Percentiles rank a stretch among this genome's conserved stretches.
These are phyloP conservation scores for Malurus elegans DNA, from an alignment of 2,113 vertebrate genomes.

Conservation along the genomic window DNA sequence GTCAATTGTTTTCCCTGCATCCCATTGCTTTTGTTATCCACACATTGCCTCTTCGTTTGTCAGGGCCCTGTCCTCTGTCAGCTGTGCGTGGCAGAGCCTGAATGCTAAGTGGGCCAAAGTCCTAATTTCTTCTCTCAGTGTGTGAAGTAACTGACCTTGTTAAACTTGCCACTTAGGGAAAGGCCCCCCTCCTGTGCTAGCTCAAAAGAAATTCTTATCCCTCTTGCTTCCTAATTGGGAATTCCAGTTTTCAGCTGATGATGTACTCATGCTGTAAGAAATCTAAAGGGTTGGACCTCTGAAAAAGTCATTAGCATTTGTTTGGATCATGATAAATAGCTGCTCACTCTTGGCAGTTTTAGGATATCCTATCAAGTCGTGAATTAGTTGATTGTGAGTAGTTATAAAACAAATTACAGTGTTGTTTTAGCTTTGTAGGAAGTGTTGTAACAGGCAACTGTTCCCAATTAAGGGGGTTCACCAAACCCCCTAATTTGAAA, in stretches of 20 bases:
- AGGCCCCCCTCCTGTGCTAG: constrained; percentile 22
- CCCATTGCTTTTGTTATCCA: not conserved
- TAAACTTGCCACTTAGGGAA: constrained; percentile 17
- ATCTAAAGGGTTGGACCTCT: not conserved
- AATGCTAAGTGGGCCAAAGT: not conserved
- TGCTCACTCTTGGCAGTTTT: not conserved
- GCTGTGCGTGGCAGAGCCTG: not conserved
- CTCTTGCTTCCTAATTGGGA: constrained; percentile 16
- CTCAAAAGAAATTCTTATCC: constrained; percentile 32
- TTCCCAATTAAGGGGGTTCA: not conserved
- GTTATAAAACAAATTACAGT: not conserved
- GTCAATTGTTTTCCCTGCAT: constrained; percentile 22
- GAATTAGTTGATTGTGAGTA: not conserved
- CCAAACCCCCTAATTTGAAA: not conserved
- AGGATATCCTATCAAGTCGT: not conserved
- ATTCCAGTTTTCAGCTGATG: constrained; percentile 14
- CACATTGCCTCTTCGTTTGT: not conserved
- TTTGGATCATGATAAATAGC: constrained; percentile 26
- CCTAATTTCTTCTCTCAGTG: not conserved
- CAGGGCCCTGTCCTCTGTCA: constrained; percentile 19
- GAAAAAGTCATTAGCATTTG: constrained; percentile 34
- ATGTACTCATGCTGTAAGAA: not conserved
- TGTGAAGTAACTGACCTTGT: constrained; percentile 1
- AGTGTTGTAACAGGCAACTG: not conserved
- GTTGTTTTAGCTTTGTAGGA: not conserved